A percentile compares a stretch with the other conserved stretches of the same genome.
phyloP scores from a whole-genome alignment of 1,140 invertebrate species.

The Anadara kagoshimensis region DNA sequence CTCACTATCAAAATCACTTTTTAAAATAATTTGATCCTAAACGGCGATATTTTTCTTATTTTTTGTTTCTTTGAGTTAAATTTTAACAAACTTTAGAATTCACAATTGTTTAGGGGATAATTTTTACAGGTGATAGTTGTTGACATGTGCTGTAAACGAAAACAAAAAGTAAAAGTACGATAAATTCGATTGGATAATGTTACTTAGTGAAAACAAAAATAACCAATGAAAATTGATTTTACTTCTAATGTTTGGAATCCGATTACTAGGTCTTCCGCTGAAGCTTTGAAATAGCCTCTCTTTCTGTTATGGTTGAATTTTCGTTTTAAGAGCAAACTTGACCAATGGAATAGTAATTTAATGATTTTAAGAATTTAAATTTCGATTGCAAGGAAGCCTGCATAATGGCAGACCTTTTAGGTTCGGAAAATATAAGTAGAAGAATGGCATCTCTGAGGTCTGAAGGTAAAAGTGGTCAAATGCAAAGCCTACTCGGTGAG shows the following conservation, averaged over 20 bases:
- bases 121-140: constrained; percentile 4
- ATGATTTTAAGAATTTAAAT: background rate
- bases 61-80: no score
- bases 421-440: constrained; percentile 9
- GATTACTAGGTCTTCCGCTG: constrained; percentile 37
- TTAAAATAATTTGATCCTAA: no score
- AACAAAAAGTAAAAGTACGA: constrained; percentile 32
- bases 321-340: background rate
- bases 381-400: background rate
- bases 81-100: no score
- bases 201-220: background rate
- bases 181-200: constrained; percentile 29
- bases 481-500: constrained; percentile 66
- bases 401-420: background rate
- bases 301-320: background rate
- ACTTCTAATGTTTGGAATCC: constrained; percentile 1
- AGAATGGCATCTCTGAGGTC: constrained; percentile 18
- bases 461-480: constrained; percentile 49
- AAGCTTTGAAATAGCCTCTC: background rate
- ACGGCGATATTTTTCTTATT: no score
- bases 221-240: constrained; percentile 35
- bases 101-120: no score
- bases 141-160: constrained; percentile 16
- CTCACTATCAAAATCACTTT: no score
- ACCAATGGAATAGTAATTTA: constrained; percentile 6